Evolutionary conservation across 2,113 vertebrate species (phyloP).

Genomic region (Colossoma macropomum): DNA sequence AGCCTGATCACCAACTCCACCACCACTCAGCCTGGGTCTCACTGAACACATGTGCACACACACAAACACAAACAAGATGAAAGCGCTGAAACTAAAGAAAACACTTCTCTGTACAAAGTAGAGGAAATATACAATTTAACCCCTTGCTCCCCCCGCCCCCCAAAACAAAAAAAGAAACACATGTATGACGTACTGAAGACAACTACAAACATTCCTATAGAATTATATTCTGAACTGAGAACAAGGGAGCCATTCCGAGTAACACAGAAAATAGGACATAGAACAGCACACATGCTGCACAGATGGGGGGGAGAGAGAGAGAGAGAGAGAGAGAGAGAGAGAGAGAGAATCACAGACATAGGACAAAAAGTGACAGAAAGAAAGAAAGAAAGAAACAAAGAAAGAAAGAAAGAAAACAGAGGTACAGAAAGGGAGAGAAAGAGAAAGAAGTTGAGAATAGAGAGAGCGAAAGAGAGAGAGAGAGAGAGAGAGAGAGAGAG

Average conservation of each 20-base stretch:
- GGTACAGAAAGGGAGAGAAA: neutral
- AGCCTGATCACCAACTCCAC: conserved; percentile 60
- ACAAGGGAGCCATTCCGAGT: neutral
- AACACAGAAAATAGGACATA: neutral
- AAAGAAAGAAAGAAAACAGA: neutral
- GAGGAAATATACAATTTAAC: neutral
- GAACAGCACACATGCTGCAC: neutral
- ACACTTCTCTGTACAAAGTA: neutral
- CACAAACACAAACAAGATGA: conserved; percentile 5
- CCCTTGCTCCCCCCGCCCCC: too few species aligned
- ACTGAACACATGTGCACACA: conserved; percentile 73
- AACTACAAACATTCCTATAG: neutral
- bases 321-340: too few species aligned
- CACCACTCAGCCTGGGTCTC: conserved; percentile 81
- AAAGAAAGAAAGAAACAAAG: neutral
- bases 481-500: neutral
- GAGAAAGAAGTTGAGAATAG: neutral
- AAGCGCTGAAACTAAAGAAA: neutral
- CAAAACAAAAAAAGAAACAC: too few species aligned
- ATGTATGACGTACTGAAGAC: neutral
- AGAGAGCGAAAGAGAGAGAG: neutral
- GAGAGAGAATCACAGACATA: neutral
- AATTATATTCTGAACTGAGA: neutral
- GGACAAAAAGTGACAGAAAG: neutral
- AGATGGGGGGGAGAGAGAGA: neutral